phyloP scores from a whole-genome alignment of 2,113 vertebrate species.

The Myocastor coypus region DNA sequence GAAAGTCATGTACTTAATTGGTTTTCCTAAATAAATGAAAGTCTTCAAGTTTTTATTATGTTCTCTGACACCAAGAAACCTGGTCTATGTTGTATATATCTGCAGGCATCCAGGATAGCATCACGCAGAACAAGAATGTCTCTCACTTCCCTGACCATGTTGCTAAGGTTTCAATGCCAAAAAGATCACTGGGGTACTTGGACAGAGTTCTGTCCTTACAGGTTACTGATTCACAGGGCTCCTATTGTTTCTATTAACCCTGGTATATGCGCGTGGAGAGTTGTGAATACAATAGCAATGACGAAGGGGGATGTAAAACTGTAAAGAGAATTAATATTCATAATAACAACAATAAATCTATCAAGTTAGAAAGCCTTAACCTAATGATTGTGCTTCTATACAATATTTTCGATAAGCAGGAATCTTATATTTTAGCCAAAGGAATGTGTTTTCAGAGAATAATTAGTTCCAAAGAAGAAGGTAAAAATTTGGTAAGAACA shows the following conservation, averaged over 20 bases:
- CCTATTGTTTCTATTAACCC: not conserved
- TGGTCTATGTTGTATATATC: not conserved
- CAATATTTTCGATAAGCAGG: not conserved
- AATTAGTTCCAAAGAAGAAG: not conserved
- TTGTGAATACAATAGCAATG: not conserved
- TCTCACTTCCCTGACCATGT: not conserved
- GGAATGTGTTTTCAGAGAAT: not conserved
- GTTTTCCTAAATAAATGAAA: not conserved
- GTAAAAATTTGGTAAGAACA: not conserved
- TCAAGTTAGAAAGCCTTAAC: not conserved
- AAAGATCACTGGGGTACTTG: not conserved
- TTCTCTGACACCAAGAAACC: not conserved
- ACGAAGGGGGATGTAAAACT: not conserved
- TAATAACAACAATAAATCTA: not conserved
- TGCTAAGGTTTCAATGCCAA: not conserved
- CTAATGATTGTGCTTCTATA: not conserved
- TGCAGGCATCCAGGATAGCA: not conserved
- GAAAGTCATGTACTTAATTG: not conserved
- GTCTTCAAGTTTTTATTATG: rapidly evolving
- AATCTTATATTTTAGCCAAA: slow-evolving; percentile 5
- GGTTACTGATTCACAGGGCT: not conserved
- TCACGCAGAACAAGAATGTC: not conserved
- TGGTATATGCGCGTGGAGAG: not conserved
- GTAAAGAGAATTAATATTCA: not conserved
- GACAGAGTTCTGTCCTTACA: not conserved